A percentile compares a stretch with the other conserved stretches of the same genome.
These are phyloP conservation scores for Psophia crepitans DNA, from an alignment of 2,113 vertebrate genomes.

Conservation along the genomic window DNA sequence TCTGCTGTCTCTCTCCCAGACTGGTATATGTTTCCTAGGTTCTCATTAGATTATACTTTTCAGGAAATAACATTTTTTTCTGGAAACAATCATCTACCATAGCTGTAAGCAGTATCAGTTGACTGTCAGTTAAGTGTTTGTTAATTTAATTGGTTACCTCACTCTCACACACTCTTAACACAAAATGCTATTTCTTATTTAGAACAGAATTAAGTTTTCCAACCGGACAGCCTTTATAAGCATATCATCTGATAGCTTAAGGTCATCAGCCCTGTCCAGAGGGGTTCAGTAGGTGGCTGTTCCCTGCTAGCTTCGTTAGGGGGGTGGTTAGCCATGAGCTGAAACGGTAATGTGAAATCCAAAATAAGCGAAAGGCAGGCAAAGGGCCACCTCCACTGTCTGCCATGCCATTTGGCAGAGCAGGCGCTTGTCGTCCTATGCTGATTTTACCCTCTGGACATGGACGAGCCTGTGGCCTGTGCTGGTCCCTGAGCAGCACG, in stretches of 20 bases:
- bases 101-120: not conserved
- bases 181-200: not conserved
- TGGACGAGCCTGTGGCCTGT: not conserved
- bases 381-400: not conserved
- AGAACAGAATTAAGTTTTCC: not conserved
- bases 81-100: not conserved
- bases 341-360: not conserved
- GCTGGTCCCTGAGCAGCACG: rapidly evolving
- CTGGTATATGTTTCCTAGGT: not conserved
- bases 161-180: not conserved
- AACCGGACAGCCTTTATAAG: not conserved
- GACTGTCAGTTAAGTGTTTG: not conserved
- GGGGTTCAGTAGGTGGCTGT: not conserved
- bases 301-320: not conserved
- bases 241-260: not conserved
- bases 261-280: not conserved
- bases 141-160: not conserved
- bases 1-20: not conserved
- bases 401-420: not conserved
- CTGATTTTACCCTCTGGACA: not conserved
- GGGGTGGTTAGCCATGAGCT: rapidly evolving
- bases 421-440: not conserved
- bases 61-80: not conserved
- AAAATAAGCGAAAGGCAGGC: not conserved
- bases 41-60: not conserved